Evolutionary conservation across 2,797 vertebrate genomes (phyloP), one percentile per base, ranked within the genome.

Genomic region (Thamnophis elegans): DNA sequence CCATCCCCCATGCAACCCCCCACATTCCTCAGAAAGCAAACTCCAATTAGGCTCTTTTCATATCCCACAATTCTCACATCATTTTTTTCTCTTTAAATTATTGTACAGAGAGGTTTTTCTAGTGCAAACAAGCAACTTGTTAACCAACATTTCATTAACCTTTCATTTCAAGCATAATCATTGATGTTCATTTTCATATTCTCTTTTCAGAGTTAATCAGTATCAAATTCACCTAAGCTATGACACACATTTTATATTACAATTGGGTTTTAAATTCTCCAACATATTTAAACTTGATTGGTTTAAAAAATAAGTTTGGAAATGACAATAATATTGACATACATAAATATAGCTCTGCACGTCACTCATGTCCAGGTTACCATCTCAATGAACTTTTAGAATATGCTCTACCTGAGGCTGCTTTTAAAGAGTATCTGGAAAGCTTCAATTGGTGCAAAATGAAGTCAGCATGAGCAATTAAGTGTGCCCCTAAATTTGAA

Each of bases 121-220:
- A 62, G n/a, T 91, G 53, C 56, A 60, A 86, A 60, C 10, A n/a
- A 91, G 82, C 20, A 86, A 86, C 60, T 18, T 8, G 16, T 62
- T 62, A 91, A 60, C 28, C 28, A 62, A 62, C 42, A 85, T 60
- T 91, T 91, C 28, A 62, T 86, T 86, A 91, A 58, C 26, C 58
- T 59, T 51, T 91, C 47, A 51, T 86, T 91, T 91, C 82, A 62
- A 53, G 82, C 82, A 91, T 85, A 91, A 85, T 59, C 47, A 62
- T 10, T 22, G 16, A 60, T 58, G 73, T 90, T 56, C 32, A 58
- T 56, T 73, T 89, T 82, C 9, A 90, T 62, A 53, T 53, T 82
- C 82, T 36, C 28, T 62, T 90, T 62, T 91, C 78, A 91, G 42
- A 60, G 18, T 91, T 59, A 85, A 47, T 42, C 82, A 42, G 20